Percentiles rank a stretch among this genome's conserved stretches.
Evolutionary conservation across 2,113 vertebrate genomes (phyloP).

Genomic region (Anguilla japonica): DNA sequence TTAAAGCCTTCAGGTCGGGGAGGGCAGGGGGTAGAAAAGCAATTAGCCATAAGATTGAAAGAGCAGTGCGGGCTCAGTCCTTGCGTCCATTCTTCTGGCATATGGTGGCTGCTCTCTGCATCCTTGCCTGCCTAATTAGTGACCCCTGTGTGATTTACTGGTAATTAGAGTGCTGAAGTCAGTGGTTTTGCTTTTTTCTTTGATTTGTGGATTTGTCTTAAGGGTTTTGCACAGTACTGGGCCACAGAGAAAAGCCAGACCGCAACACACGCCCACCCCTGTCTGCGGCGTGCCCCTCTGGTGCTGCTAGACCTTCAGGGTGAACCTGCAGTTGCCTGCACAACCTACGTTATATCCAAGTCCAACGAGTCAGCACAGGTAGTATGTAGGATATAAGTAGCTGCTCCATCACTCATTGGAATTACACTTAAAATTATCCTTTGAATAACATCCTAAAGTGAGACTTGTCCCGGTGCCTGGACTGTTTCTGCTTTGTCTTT

Average conservation of each 20-base stretch:
- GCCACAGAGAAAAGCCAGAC: conserved; percentile 40
- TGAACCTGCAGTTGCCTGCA: not conserved
- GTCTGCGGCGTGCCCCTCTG: conserved; percentile 12
- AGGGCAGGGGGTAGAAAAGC: conserved; percentile 30
- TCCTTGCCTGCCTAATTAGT: conserved; percentile 59
- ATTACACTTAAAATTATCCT: not conserved
- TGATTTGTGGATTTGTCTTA: conserved; percentile 53
- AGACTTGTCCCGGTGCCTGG: too few relatives aligned
- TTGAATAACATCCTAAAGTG: too few relatives aligned
- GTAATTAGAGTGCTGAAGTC: conserved; percentile 52
- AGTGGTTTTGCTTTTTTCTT: conserved; percentile 48
- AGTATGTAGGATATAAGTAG: too few relatives aligned
- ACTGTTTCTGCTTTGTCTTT: too few relatives aligned
- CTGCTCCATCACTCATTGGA: too few relatives aligned
- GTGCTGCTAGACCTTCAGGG: conserved; percentile 6
- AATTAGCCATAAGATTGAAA: conserved; percentile 72
- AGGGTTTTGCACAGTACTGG: conserved; percentile 40
- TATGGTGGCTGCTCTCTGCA: conserved; percentile 69
- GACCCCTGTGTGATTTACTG: conserved; percentile 49
- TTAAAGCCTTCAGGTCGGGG: conserved; percentile 10
- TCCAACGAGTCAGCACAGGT: not conserved
- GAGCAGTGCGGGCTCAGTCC: conserved; percentile 65
- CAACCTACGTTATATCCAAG: not conserved
- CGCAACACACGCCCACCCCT: conserved; percentile 34
- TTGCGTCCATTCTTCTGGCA: conserved; percentile 58